These are phyloP conservation scores for Picus viridis DNA, from an alignment of 2,797 vertebrate species.

Conservation along the genomic window DNA sequence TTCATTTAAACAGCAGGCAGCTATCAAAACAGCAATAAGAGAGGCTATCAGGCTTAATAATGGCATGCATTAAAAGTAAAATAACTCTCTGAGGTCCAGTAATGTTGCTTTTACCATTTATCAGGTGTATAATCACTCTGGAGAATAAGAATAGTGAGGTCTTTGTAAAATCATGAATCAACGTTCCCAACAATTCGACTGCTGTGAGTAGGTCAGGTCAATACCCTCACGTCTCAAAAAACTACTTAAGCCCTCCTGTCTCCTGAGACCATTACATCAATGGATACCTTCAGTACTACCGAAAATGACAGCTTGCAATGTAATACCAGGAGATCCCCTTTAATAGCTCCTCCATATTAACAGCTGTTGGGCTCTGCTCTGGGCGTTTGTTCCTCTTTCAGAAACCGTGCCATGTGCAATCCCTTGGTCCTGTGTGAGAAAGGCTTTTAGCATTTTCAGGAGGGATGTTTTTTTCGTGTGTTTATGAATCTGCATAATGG, in stretches of 20 bases:
- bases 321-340: slow-evolving; percentile 48
- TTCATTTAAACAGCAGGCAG: slow-evolving; percentile 75
- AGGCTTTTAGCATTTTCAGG: not conserved
- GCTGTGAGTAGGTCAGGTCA: slow-evolving; percentile 73
- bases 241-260: slow-evolving; percentile 31
- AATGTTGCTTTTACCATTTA: slow-evolving; percentile 74
- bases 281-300: slow-evolving; percentile 29
- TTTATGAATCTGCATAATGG: not conserved
- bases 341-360: slow-evolving; percentile 44
- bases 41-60: slow-evolving; percentile 65
- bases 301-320: slow-evolving; percentile 58
- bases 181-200: slow-evolving; percentile 72
- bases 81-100: slow-evolving; percentile 64
- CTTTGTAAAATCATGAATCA: slow-evolving; percentile 76
- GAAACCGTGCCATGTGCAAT: not conserved
- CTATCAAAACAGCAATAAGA: slow-evolving; percentile 78
- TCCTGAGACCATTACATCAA: slow-evolving; percentile 69
- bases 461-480: not conserved
- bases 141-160: slow-evolving; percentile 73
- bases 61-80: slow-evolving; percentile 58
- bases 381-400: not conserved
- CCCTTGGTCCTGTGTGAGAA: not conserved
- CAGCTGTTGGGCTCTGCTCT: slow-evolving; percentile 41
- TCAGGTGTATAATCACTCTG: slow-evolving; percentile 75
- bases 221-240: slow-evolving; percentile 66